Conservation (phyloP, 2,113 vertebrate genomes). For the Oncorhynchus tshawytscha region DNA sequence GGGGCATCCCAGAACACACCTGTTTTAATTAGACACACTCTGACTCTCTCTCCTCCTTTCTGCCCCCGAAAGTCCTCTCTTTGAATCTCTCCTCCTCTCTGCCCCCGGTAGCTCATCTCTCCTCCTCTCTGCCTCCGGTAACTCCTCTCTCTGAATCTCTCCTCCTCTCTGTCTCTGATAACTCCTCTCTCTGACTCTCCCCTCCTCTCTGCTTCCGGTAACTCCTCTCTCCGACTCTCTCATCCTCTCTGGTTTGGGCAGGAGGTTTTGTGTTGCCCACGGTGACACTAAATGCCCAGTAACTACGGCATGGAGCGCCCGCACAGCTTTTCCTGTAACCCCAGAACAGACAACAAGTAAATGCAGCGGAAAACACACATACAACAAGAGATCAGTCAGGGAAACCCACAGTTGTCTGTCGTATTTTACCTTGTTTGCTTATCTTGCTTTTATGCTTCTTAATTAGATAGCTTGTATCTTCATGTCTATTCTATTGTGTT, state of each 20-base stretch:
- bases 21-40: constrained; percentile 61
- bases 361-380: constrained; percentile 26
- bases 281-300: constrained; percentile 54
- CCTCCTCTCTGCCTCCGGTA: too few species aligned
- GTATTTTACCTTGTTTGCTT: constrained; percentile 3
- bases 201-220: too few species aligned
- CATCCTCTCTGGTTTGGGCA: constrained; percentile 40
- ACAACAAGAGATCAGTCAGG: constrained; percentile 8
- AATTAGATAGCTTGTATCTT: background rate
- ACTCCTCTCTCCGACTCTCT: too few species aligned
- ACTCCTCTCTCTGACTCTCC: too few species aligned
- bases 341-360: constrained; percentile 41
- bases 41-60: background rate
- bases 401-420: background rate
- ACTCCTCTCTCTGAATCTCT: too few species aligned
- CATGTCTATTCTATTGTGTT: background rate
- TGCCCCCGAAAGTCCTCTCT: too few species aligned
- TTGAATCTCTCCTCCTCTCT: too few species aligned
- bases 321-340: constrained; percentile 61
- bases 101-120: too few species aligned
- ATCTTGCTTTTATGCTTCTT: background rate
- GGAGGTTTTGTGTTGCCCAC: constrained; percentile 47
- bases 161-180: too few species aligned
- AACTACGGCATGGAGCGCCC: constrained; percentile 33
- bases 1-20: constrained; percentile 45